Conservation (phyloP, 2,113 vertebrate genomes). For the Plecotus auritus region DNA sequence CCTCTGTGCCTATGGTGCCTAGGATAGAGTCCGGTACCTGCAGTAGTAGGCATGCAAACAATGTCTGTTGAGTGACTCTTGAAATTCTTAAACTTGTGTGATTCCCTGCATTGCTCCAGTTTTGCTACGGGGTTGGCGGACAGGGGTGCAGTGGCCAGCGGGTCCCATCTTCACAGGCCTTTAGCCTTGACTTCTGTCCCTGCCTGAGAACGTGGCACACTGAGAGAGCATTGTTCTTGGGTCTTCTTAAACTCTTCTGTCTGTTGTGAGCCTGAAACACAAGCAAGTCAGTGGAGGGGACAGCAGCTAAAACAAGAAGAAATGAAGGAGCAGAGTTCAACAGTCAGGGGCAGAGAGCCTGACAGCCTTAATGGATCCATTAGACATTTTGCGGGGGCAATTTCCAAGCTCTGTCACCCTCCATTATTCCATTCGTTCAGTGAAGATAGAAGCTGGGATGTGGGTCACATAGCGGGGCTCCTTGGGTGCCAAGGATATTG, state of each 20-base stretch:
- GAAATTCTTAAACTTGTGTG: not conserved
- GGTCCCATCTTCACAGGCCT: too few relatives aligned
- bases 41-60: not conserved
- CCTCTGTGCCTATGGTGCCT: not conserved
- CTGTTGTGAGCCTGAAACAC: not conserved
- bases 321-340: slow-evolving; percentile 6
- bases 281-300: slow-evolving; percentile 11
- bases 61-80: not conserved
- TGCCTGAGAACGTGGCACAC: not conserved
- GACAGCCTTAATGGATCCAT: not conserved
- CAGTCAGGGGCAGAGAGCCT: not conserved
- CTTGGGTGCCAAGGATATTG: not conserved
- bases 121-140: not conserved
- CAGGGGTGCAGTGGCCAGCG: not conserved
- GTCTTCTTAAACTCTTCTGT: not conserved
- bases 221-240: not conserved
- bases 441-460: not conserved
- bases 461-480: not conserved
- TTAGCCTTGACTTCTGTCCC: not conserved
- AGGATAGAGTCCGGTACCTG: not conserved
- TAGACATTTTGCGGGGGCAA: not conserved
- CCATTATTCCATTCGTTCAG: not conserved
- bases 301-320: not conserved
- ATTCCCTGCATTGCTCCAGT: not conserved
- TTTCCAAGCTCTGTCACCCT: slow-evolving; percentile 46